A percentile compares a stretch with the other conserved stretches of the same genome.
Conservation (phyloP, 2,113 vertebrate genomes). For the Phylloscopus trochilus region DNA sequence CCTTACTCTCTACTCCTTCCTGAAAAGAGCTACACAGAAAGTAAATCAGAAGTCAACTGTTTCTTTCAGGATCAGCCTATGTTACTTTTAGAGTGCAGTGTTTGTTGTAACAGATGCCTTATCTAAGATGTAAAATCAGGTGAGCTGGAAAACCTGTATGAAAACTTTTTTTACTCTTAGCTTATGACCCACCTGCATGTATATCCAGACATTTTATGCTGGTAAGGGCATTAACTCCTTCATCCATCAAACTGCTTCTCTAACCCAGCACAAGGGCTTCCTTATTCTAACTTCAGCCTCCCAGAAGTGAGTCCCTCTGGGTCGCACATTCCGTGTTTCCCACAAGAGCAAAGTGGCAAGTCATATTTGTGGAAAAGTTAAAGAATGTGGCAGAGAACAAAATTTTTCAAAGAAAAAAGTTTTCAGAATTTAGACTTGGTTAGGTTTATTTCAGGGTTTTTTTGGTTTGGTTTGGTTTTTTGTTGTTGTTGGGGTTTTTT, state of each 20-base stretch:
- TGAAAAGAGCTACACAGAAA: background rate
- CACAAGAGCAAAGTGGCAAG: background rate
- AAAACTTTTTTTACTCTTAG: background rate
- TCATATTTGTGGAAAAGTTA: background rate
- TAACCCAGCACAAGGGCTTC: fast-evolving
- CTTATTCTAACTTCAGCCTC: background rate
- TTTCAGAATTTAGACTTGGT: background rate
- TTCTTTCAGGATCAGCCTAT: background rate
- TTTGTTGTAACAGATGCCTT: background rate
- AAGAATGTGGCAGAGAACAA: background rate
- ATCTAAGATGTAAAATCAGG: background rate
- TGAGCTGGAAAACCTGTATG: background rate
- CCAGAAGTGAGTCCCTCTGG: background rate
- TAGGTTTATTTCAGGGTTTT: fast-evolving
- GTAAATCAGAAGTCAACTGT: background rate
- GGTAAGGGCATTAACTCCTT: background rate
- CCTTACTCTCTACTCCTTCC: background rate
- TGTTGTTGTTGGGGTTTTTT: background rate
- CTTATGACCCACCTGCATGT: background rate
- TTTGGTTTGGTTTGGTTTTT: background rate
- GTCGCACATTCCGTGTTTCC: background rate
- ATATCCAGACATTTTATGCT: background rate
- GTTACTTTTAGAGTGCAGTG: background rate
- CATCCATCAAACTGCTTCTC: background rate
- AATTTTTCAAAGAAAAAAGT: background rate